phyloP scores from a whole-genome alignment of 2,888 invertebrate species.

The Ectemnius continuus region DNA sequence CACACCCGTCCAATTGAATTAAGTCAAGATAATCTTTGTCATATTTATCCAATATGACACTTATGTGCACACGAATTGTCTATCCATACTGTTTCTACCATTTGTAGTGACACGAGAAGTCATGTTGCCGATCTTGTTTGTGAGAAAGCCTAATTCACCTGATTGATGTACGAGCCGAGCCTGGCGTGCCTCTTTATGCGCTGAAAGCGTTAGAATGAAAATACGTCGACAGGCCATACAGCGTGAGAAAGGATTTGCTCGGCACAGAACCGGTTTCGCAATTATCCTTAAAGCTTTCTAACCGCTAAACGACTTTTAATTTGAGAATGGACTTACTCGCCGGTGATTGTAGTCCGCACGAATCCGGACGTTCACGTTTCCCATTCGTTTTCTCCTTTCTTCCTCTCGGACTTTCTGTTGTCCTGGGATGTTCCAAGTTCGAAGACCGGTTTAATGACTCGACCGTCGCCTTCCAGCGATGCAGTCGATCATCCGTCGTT shows the following conservation, averaged over 20 bases:
- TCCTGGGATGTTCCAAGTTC: too few species aligned
- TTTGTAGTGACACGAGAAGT: neutral
- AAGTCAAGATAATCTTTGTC: too few species aligned
- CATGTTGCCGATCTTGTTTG: neutral
- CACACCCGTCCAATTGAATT: too few species aligned
- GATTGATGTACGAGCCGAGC: neutral
- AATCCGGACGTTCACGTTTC: constrained; percentile 20
- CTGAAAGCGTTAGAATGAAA: constrained; percentile 7
- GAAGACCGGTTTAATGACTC: too few species aligned
- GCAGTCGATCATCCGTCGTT: too few species aligned
- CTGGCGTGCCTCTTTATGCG: neutral
- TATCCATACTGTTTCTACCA: too few species aligned
- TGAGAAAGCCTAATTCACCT: neutral
- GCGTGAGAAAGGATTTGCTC: constrained; percentile 43
- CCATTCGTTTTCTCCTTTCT: neutral
- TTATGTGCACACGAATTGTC: too few species aligned
- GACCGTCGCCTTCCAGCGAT: too few species aligned
- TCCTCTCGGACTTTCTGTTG: too few species aligned
- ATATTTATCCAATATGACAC: too few species aligned
- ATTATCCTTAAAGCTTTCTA: constrained; percentile 47
- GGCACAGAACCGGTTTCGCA: constrained; percentile 45
- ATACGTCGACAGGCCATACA: constrained; percentile 29
- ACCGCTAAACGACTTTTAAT: constrained; percentile 48
- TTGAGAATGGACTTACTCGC: constrained; percentile 31
- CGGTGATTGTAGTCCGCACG: constrained; percentile 15